Base-by-base conservation (phyloP, 2,888 invertebrate species). In the Ischnus inquisitorius region DNA sequence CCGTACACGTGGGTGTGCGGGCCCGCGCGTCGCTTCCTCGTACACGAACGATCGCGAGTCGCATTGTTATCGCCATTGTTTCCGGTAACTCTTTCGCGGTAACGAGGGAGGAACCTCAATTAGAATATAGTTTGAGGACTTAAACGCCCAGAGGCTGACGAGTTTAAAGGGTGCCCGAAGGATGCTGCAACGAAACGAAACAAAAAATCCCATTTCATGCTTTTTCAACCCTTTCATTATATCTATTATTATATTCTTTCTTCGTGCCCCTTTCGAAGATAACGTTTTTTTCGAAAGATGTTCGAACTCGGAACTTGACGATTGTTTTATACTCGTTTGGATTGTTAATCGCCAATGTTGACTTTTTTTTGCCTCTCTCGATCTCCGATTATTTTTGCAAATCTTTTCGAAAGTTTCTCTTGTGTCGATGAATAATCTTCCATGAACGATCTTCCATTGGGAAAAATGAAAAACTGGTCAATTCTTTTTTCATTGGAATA, bases 61-160 rank as follows among this genome's bases (percentile, higher is more conserved):
- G 57, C 84, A 85, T 87, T 90, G 92, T 92, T 87, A 86, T 84
- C 76, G 82, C 90, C 87, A 91, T 92, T 92, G 92, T 92, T 92
- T 90, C 87, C 87, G 88, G 90, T 91, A 90, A 91, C 91, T 92
- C 90, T 91, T 91, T 90, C 90, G 90, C 90, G 88, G 90, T 93
- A 93, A 93, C 91, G 92, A 93, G 92, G 89, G 85, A 91, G 91
- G 90, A 92, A 93, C 91, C 93, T 93, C 93, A 93, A 93, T 93
- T 93, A 92, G 91, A 90, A 90, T 88, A 90, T 71, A 72, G 90
- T 92, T 92, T 92, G 91, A 93, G 93, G 91, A 89, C 90, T 92
- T 93, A 93, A 93, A 93, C 91, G 92, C 93, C 93, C 91, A 91
- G 91, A 91, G 93, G 93, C 93, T 91, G 90, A 89, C 88, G 86